Conservation (phyloP, 2,113 vertebrate species). For the Verasper variegatus region DNA sequence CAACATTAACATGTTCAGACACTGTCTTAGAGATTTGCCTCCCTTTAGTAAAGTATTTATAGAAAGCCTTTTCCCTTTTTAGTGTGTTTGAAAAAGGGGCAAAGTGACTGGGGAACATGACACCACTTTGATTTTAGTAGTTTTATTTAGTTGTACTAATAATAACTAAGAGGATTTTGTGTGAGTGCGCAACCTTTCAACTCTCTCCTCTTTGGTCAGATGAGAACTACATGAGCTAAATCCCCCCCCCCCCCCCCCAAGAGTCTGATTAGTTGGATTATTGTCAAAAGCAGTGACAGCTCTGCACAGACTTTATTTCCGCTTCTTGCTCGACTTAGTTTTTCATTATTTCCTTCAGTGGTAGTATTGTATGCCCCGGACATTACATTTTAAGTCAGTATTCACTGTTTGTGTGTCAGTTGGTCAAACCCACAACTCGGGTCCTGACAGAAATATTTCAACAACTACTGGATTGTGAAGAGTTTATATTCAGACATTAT, state of each 20-base stretch:
- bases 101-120: background rate
- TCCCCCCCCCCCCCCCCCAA: background rate
- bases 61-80: too few relatives aligned
- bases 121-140: background rate
- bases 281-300: conserved; percentile 1
- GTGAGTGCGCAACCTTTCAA: background rate
- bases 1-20: too few relatives aligned
- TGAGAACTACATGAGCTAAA: background rate
- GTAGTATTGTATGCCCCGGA: background rate
- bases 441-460: background rate
- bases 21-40: background rate
- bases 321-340: background rate
- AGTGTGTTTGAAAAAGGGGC: too few relatives aligned
- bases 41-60: background rate
- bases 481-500: background rate
- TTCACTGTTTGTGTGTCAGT: background rate
- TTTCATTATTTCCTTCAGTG: background rate
- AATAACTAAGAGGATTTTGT: background rate
- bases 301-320: background rate
- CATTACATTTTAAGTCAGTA: background rate
- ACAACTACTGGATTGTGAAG: background rate
- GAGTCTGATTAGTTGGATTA: background rate
- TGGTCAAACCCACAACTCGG: background rate
- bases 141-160: too few relatives aligned
- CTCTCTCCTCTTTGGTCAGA: background rate